A percentile compares a stretch with the other conserved stretches of the same genome.
phyloP scores from a whole-genome alignment of 2,797 vertebrate genomes.

The Gymnodraco acuticeps region DNA sequence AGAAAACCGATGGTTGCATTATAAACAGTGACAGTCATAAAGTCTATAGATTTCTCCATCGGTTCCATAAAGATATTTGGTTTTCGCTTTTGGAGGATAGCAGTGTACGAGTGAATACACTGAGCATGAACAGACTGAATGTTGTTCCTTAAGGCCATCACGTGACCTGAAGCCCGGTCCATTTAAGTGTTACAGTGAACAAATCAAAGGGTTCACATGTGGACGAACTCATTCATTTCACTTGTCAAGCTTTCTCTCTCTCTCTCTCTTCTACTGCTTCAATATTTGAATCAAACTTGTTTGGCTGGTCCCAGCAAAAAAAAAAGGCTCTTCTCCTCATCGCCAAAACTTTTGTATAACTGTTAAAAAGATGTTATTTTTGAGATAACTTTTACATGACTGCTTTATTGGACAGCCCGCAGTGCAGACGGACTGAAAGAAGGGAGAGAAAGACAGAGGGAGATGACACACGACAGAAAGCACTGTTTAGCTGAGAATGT shows the following conservation, averaged over 20 bases:
- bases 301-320: constrained; percentile 80
- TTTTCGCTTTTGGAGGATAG: constrained; percentile 27
- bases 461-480: not conserved
- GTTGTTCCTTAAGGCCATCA: constrained; percentile 48
- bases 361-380: constrained; percentile 66
- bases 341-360: constrained; percentile 72
- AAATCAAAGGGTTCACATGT: constrained; percentile 30
- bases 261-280: constrained; percentile 38
- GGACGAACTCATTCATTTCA: constrained; percentile 28
- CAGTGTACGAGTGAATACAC: constrained; percentile 23
- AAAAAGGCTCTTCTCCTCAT: constrained; percentile 41
- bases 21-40: constrained; percentile 42
- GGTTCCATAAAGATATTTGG: constrained; percentile 3
- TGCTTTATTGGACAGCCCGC: constrained; percentile 35
- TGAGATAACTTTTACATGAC: constrained; percentile 56
- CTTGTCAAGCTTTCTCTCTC: constrained; percentile 43
- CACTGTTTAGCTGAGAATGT: constrained; percentile 18
- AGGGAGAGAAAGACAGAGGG: not conserved
- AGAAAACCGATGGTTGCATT: constrained; percentile 15
- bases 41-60: constrained; percentile 8
- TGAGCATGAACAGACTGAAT: constrained; percentile 57
- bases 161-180: constrained; percentile 61
- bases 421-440: constrained; percentile 24
- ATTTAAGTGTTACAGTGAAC: constrained; percentile 44
- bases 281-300: constrained; percentile 67